Evolutionary conservation across 2,113 vertebrate species (phyloP), one percentile per base, ranked within the genome.

Genomic region (Synchiropus splendidus): DNA sequence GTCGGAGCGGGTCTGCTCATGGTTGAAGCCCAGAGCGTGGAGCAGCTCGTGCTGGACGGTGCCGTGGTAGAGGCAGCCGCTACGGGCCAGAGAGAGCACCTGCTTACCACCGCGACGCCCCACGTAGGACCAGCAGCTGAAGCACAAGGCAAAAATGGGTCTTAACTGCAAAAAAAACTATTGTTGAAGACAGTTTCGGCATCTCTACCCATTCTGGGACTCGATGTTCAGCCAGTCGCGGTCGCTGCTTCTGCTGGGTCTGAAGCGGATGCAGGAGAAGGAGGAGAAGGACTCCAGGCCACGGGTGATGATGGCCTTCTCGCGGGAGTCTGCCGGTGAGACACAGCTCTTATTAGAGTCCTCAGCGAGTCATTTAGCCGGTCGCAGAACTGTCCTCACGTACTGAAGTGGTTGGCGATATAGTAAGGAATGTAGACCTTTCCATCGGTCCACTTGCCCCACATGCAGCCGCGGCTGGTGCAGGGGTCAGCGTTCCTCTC

Each of bases 21-120:
- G 81, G 55, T 82, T 68, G 48, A 83, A 80, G 40, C 83, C 83
- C 39, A 85, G 58, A n/a, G 73, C 70, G 1, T 85, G 83, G 6
- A 85, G 51, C 34, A 82, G 46, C 50, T 85, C 83, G 2, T 82
- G 83, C 31, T 77, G 75, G 27, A 78, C 45, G 0, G 72, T 43
- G 4, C 45, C 42, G 2, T 61, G 60, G 48, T 57, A 64, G 9
- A 82, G 36, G 12, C 79, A 83, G 10, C 71, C 73, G 0, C 13
- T 0, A 4, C 37, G 48, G 15, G 43, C 30, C 64, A 83, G 64
- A 39, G 83, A 85, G 47, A 82, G 33, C 16, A 51, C 50, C 75
- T 85, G 81, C 13, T 43, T 39, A 1, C 71, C 56, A 2, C 73
- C 72, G 2, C 16, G 32, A 14, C 57, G 61, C 3, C 81, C 83